Conservation (phyloP, 1,140 invertebrate species). For the Drosophila takahashii region DNA sequence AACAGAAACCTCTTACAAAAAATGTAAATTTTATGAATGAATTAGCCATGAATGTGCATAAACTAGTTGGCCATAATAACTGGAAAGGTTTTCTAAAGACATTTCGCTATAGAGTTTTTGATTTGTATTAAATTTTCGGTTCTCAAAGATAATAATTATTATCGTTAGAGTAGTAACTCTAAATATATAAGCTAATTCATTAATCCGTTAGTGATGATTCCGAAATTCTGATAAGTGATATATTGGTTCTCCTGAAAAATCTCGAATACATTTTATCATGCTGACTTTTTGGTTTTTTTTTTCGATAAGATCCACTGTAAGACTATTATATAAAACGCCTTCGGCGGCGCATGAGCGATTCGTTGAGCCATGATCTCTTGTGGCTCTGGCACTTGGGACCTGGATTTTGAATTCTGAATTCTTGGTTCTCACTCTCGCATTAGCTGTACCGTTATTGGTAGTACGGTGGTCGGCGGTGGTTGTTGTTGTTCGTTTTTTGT, state of each 20-base stretch:
- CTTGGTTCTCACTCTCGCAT: conserved; percentile 69
- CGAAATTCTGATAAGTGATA: background rate
- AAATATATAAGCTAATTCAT: background rate
- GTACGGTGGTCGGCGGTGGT: conserved; percentile 9
- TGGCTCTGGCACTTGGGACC: conserved; percentile 20
- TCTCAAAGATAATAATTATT: too few relatives aligned
- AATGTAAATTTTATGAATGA: background rate
- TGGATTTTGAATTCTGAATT: conserved; percentile 68
- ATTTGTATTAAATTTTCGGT: too few relatives aligned
- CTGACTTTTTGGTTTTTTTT: background rate
- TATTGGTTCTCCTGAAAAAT: background rate
- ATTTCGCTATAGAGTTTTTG: too few relatives aligned
- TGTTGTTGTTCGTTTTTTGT: conserved; percentile 15
- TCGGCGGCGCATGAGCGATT: conserved; percentile 32
- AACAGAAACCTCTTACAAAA: background rate
- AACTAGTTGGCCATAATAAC: background rate
- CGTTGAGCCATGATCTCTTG: conserved; percentile 28
- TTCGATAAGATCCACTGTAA: background rate
- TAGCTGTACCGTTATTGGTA: conserved; percentile 68
- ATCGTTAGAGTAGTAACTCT: background rate
- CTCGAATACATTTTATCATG: background rate
- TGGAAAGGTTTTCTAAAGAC: background rate
- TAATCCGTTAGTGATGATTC: background rate
- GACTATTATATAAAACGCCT: conserved; percentile 19
- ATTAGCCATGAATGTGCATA: background rate